phyloP scores from a whole-genome alignment of 2,888 invertebrate species.

The Mactromeris polynyma region DNA sequence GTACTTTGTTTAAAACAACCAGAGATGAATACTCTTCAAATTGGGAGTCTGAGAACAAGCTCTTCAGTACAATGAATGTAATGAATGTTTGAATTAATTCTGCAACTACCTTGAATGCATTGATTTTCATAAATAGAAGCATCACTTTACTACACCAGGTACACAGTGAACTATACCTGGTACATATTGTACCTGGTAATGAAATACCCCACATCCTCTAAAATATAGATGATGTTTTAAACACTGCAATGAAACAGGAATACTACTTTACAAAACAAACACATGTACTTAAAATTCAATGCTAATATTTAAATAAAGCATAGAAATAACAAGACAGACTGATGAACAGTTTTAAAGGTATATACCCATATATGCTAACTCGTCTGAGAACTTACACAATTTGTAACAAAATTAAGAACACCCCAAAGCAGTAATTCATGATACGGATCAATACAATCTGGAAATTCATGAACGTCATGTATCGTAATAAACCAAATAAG shows the following conservation, averaged over 20 bases:
- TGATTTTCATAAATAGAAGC: background rate
- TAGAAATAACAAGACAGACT: background rate
- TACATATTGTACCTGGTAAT: background rate
- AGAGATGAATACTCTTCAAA: background rate
- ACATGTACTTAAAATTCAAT: background rate
- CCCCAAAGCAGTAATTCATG: too few relatives aligned
- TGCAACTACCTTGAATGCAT: background rate
- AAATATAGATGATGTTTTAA: slow-evolving; percentile 37
- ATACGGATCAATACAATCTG: too few relatives aligned
- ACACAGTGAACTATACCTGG: too few relatives aligned
- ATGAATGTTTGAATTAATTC: background rate
- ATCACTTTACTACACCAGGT: background rate
- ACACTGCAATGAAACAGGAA: background rate
- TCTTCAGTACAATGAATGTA: background rate
- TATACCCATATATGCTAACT: background rate
- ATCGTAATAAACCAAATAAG: too few relatives aligned
- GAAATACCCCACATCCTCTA: slow-evolving; percentile 11
- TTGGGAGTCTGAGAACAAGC: background rate
- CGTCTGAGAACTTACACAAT: too few relatives aligned
- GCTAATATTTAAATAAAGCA: background rate
- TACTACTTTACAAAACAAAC: slow-evolving; percentile 31
- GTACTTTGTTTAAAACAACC: too few relatives aligned
- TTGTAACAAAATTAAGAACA: too few relatives aligned
- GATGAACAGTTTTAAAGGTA: slow-evolving; percentile 3
- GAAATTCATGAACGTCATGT: too few relatives aligned